phyloP scores from a whole-genome alignment of 2,888 invertebrate species.

The Athetis lepigone region DNA sequence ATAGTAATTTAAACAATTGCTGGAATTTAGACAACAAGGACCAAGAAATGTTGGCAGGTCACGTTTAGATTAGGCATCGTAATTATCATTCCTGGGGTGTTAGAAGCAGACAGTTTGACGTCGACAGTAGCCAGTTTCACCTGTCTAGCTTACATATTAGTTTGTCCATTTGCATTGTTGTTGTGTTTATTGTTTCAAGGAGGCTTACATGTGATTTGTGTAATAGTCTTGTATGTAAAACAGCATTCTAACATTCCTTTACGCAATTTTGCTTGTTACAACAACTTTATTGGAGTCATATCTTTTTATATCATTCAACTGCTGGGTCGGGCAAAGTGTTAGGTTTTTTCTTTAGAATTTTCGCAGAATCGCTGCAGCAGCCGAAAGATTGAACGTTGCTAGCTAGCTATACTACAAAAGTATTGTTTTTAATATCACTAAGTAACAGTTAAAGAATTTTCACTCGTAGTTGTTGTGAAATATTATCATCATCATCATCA shows the following conservation, averaged over 20 bases:
- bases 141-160: conserved; percentile 23
- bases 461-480: neutral
- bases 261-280: neutral
- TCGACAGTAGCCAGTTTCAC: conserved; percentile 15
- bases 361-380: too few species aligned
- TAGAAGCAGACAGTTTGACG: conserved; percentile 48
- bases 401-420: too few species aligned
- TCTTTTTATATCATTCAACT: neutral
- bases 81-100: conserved; percentile 42
- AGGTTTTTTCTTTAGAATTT: too few species aligned
- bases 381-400: too few species aligned
- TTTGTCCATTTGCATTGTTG: conserved; percentile 26
- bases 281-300: neutral
- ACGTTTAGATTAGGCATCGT: conserved; percentile 41
- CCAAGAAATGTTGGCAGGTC: conserved; percentile 46
- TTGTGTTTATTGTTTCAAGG: conserved; percentile 26
- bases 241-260: conserved; percentile 11
- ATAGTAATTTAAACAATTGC: conserved; percentile 53
- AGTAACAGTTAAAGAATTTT: neutral
- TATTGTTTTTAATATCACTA: too few species aligned
- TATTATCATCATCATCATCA: neutral
- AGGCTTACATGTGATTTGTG: neutral
- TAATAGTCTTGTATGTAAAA: conserved; percentile 17
- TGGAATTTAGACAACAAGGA: conserved; percentile 53
- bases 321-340: too few species aligned